Base-by-base conservation (phyloP, 2,797 vertebrate genomes). In the Simalia tracyae region DNA sequence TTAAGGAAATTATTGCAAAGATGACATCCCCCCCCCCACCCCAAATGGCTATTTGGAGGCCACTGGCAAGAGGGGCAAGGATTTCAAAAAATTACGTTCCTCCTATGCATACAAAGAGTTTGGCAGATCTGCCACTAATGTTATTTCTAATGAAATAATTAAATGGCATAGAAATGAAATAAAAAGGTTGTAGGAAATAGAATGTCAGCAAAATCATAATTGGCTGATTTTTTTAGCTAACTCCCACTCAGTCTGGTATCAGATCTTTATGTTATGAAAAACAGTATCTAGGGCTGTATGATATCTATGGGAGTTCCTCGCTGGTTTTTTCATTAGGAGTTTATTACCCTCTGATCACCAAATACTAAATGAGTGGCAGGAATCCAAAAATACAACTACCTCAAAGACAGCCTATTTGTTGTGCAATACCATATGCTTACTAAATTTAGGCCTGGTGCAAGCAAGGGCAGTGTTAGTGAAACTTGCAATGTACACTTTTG, bases 361-460 rank as follows among this genome's bases (percentile, higher is more conserved):
- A 94, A 93, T 85, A 90, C 76, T 76, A 92, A 88, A 87, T 89
- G 91, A 66, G 94, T 95, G 92, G 93, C 91, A 95, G 93, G 96
- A 96, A 92, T 95, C 94, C 94, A 96, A 93, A 94, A 95, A 96
- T 93, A 90, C 93, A 93, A 84, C 94, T 94, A 60, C 94, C 64
- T 95, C 94, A 96, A 90, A 96, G 96, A 96, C 94, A 96, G 94
- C 93, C 94, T 96, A 85, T 96, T 97, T 96, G 90, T 84, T 90
- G 42, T 93, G 56, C 86, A 93, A 92, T 96, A 95, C 92, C 87
- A 86, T 93, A 95, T 28, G 86, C 88, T 89, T 90, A 94, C 93
- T 92, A 96, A 95, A 92, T 90, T 95, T 91, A 93, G 94, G 88
- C 89, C 89, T 94, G 88, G 84, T 93, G 92, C 90, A 93, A 95